These are phyloP conservation scores for Steatocranus sp. DNA, from an alignment of 2,797 vertebrate genomes.

Conservation along the genomic window DNA sequence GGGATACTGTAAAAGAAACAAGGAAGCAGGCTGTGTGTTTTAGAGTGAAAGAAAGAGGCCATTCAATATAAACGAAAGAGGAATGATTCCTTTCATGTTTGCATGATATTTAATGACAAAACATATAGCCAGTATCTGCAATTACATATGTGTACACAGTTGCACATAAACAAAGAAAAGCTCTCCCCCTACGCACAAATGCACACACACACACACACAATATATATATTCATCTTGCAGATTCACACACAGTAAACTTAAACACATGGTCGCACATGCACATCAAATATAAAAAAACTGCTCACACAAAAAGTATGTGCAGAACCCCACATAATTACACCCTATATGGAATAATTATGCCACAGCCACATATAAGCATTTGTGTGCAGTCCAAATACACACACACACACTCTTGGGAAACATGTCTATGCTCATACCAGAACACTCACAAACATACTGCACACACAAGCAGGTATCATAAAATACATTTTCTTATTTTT, in stretches of 20 bases:
- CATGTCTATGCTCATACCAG: neutral
- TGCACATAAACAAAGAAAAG: slow-evolving; percentile 43
- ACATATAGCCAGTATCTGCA: slow-evolving; percentile 40
- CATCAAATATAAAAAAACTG: neutral
- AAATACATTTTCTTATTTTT: slow-evolving; percentile 29
- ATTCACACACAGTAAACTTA: neutral
- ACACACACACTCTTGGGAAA: neutral
- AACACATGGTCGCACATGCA: slow-evolving; percentile 40
- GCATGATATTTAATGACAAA: slow-evolving; percentile 14
- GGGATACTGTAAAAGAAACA: neutral
- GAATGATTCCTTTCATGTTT: neutral
- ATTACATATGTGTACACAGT: slow-evolving; percentile 16
- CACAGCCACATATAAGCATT: neutral
- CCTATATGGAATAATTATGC: neutral
- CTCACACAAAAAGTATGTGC: slow-evolving; percentile 18
- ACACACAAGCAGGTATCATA: slow-evolving; percentile 11
- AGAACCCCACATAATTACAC: slow-evolving; percentile 3
- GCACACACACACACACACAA: neutral
- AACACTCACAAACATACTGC: neutral
- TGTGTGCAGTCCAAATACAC: neutral
- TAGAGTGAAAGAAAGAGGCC: neutral
- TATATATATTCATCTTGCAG: neutral
- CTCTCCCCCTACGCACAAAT: neutral
- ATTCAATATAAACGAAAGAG: neutral
- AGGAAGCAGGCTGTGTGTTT: neutral